Conservation (phyloP, 2,888 invertebrate genomes). For the Erpobdella octoculata region DNA sequence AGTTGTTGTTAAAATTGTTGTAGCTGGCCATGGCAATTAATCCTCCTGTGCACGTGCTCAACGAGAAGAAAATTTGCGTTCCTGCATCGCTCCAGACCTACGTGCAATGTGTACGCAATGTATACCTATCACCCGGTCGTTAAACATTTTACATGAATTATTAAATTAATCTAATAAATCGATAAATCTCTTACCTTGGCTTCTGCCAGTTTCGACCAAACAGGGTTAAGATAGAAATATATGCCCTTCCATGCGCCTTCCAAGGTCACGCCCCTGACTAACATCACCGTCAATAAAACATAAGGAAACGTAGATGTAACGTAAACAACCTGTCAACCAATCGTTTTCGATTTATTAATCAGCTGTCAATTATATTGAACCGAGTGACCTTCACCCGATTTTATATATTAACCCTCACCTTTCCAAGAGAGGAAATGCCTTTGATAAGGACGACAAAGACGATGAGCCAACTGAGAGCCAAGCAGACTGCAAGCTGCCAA, state of each 20-base stretch:
- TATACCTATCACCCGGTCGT: neutral
- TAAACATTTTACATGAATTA: neutral
- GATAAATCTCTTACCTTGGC: constrained; percentile 40
- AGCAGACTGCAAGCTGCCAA: constrained; percentile 48
- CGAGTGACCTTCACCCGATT: neutral
- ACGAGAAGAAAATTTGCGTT: constrained; percentile 38
- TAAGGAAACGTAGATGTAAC: constrained; percentile 38
- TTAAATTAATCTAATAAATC: neutral
- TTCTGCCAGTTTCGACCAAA: constrained; percentile 61
- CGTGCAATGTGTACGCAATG: neutral
- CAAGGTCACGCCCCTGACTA: constrained; percentile 36
- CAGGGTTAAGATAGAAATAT: constrained; percentile 65
- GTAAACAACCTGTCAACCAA: constrained; percentile 35
- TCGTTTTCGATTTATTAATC: neutral
- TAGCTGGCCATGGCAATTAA: constrained; percentile 42
- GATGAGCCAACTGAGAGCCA: constrained; percentile 48
- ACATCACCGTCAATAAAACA: constrained; percentile 37
- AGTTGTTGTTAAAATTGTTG: constrained; percentile 42
- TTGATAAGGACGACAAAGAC: constrained; percentile 48
- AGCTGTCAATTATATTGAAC: too few relatives aligned
- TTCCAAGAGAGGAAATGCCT: constrained; percentile 50
- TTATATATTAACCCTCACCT: constrained; percentile 40
- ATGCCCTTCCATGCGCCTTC: constrained; percentile 62
- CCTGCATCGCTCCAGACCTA: constrained; percentile 37
- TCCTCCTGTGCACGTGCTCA: constrained; percentile 41